Conservation (phyloP, 2,113 vertebrate genomes). For the Tetraodon nigroviridis region DNA sequence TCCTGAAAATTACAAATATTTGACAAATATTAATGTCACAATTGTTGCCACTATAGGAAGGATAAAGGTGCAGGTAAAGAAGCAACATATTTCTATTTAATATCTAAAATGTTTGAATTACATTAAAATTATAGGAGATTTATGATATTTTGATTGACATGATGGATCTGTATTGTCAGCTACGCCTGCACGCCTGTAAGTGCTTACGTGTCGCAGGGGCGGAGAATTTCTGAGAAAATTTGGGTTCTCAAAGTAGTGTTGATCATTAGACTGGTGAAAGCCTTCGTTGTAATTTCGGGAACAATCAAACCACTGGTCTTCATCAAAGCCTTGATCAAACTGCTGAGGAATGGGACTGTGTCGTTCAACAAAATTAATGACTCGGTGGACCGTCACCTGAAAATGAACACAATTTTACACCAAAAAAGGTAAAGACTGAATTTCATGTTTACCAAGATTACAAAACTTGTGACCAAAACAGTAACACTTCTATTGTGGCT, state of each 20-base stretch:
- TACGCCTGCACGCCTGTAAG: neutral
- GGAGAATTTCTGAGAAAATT: conserved; percentile 38
- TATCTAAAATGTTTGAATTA: too few species aligned
- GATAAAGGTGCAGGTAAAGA: too few species aligned
- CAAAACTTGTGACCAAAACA: neutral
- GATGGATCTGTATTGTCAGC: too few species aligned
- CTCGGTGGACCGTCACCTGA: conserved; percentile 57
- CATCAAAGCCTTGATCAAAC: conserved; percentile 33
- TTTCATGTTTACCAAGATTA: neutral
- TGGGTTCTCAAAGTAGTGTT: conserved; percentile 29
- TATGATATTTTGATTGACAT: too few species aligned
- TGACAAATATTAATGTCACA: neutral
- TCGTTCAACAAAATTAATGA: conserved; percentile 60
- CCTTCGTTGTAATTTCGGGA: conserved; percentile 18
- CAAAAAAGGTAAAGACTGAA: neutral
- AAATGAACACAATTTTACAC: conserved; percentile 6
- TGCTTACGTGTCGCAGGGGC: conserved; percentile 48
- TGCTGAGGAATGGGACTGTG: conserved; percentile 21
- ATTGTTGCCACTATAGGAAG: too few species aligned
- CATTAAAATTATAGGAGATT: too few species aligned
- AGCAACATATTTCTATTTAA: too few species aligned
- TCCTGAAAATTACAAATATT: conserved; percentile 22
- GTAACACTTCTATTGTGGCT: too few species aligned
- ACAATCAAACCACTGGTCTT: conserved; percentile 39
- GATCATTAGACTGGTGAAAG: conserved; percentile 14